Percentiles rank a stretch among this genome's conserved stretches.
phyloP scores from a whole-genome alignment of 1,140 invertebrate genomes.

The Drosophila asahinai region DNA sequence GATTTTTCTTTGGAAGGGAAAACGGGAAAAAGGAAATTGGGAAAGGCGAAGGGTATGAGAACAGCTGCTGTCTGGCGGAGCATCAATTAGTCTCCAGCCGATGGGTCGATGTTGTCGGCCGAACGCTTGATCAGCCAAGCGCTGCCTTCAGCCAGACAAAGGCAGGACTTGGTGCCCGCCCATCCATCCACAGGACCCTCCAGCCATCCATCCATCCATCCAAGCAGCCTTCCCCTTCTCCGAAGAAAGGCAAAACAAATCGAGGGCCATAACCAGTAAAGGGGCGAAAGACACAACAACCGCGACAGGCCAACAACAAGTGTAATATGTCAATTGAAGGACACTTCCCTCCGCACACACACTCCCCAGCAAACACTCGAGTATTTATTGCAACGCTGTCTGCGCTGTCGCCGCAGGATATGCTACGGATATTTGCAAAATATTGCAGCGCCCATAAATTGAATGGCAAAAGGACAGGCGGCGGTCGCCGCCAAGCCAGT shows the following conservation, averaged over 20 bases:
- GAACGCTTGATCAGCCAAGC: slow-evolving; percentile 65
- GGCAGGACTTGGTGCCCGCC: slow-evolving; percentile 15
- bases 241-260: slow-evolving; percentile 43
- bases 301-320: slow-evolving; percentile 70
- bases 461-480: slow-evolving; percentile 62
- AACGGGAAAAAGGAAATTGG: slow-evolving; percentile 7
- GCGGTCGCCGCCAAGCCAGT: slow-evolving; percentile 20
- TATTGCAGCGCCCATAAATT: slow-evolving; percentile 82
- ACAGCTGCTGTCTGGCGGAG: slow-evolving; percentile 46
- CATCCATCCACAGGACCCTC: slow-evolving; percentile 4
- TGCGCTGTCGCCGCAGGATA: slow-evolving; percentile 78
- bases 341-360: slow-evolving; percentile 44
- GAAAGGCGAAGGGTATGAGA: slow-evolving; percentile 3
- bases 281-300: slow-evolving; percentile 58
- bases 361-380: slow-evolving; percentile 49
- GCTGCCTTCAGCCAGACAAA: slow-evolving; percentile 36
- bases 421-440: slow-evolving; percentile 81
- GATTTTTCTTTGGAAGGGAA: slow-evolving; percentile 7
- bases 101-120: slow-evolving; percentile 45
- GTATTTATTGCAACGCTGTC: slow-evolving; percentile 81
- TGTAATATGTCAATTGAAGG: slow-evolving; percentile 83
- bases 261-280: slow-evolving; percentile 54
- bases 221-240: background rate
- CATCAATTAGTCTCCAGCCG: slow-evolving; percentile 64
- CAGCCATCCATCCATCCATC: background rate